These are phyloP conservation scores for Scortum barcoo DNA, from an alignment of 2,113 vertebrate genomes.

Conservation along the genomic window DNA sequence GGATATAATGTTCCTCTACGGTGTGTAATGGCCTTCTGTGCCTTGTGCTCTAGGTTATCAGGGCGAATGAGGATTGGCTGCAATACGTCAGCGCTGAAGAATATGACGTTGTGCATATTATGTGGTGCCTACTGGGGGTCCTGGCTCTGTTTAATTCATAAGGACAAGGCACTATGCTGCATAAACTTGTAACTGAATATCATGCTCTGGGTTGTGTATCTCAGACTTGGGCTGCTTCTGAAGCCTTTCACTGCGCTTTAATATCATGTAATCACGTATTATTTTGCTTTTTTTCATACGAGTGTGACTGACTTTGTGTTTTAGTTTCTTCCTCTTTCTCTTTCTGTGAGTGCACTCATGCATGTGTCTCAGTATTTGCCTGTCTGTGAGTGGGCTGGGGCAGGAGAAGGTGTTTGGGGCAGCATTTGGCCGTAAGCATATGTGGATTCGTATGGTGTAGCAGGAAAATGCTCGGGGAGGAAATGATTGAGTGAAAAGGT, in stretches of 20 bases:
- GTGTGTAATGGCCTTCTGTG: conserved; percentile 61
- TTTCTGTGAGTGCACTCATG: background rate
- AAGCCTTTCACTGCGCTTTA: conserved; percentile 8
- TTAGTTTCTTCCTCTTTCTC: conserved; percentile 34
- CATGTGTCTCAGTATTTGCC: conserved; percentile 13
- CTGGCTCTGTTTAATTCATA: conserved; percentile 57
- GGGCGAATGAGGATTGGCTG: conserved; percentile 48
- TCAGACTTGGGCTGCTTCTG: conserved; percentile 12
- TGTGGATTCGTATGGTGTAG: conserved; percentile 37
- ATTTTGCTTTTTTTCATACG: background rate
- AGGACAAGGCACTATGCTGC: conserved; percentile 26
- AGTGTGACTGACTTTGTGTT: conserved; percentile 46
- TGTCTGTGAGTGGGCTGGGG: conserved; percentile 9
- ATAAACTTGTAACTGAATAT: conserved; percentile 30
- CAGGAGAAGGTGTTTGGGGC: conserved; percentile 28
- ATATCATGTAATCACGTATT: background rate
- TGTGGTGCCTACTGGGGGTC: conserved; percentile 36
- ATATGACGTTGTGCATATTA: conserved; percentile 47
- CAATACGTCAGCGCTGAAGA: conserved; percentile 45
- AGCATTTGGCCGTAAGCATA: conserved; percentile 42
- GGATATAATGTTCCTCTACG: conserved; percentile 55
- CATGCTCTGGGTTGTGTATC: conserved; percentile 16
- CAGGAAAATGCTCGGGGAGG: conserved; percentile 63
- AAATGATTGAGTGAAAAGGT: conserved; percentile 80
- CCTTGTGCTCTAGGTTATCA: conserved; percentile 56